A percentile compares a stretch with the other conserved stretches of the same genome.
Evolutionary conservation across 2,113 vertebrate genomes (phyloP).

Genomic region (Genyomyrus donnyi): DNA sequence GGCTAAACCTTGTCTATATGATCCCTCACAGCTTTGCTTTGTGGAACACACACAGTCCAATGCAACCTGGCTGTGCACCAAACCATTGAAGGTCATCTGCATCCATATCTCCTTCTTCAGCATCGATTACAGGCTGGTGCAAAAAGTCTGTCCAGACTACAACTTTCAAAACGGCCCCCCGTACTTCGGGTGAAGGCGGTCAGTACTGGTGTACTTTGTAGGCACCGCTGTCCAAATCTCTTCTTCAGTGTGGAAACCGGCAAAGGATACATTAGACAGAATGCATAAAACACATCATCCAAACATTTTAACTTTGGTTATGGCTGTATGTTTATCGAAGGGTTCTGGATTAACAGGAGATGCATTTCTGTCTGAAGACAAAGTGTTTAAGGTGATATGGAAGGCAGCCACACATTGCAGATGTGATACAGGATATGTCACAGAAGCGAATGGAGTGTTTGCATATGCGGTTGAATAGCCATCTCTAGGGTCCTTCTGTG

Average conservation of each 20-base stretch:
- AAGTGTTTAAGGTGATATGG: not conserved
- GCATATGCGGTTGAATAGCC: not conserved
- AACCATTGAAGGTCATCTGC: slow-evolving; percentile 69
- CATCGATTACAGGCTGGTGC: slow-evolving; percentile 64
- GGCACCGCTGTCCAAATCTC: not conserved
- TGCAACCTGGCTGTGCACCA: slow-evolving; percentile 66
- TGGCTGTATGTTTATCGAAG: not conserved
- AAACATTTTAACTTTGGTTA: not conserved
- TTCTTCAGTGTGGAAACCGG: not conserved
- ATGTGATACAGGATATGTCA: not conserved
- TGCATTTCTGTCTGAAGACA: not conserved
- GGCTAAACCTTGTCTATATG: slow-evolving; percentile 61
- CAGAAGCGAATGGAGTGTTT: not conserved
- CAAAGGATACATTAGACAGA: not conserved
- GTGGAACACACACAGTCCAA: slow-evolving; percentile 66
- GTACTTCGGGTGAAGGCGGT: slow-evolving; percentile 45
- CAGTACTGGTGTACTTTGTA: not conserved
- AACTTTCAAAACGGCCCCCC: slow-evolving; percentile 57
- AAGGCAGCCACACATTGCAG: not conserved
- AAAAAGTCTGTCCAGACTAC: slow-evolving; percentile 67
- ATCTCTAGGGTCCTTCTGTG: not conserved
- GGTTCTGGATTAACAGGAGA: not conserved
- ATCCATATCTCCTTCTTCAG: slow-evolving; percentile 67
- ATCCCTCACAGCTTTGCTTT: slow-evolving; percentile 59
- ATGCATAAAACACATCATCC: not conserved